These are phyloP conservation scores for Pseudopipra pipra DNA, from an alignment of 2,113 vertebrate species.

Conservation along the genomic window DNA sequence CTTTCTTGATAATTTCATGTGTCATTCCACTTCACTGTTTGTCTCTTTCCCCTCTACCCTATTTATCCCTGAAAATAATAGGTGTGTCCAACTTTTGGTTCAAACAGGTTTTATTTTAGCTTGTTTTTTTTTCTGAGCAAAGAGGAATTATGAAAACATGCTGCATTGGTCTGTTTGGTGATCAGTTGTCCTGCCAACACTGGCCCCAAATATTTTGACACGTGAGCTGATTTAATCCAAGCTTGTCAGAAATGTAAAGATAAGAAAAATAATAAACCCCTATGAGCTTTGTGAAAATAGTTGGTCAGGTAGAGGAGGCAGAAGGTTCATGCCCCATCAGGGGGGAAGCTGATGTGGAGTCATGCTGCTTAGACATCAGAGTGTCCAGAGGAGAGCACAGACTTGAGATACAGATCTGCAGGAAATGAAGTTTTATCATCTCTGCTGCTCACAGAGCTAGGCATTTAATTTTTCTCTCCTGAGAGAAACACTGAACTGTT, in stretches of 20 bases:
- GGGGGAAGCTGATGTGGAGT: background rate
- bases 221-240: background rate
- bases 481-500: background rate
- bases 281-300: background rate
- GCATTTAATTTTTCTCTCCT: background rate
- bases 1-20: background rate
- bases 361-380: background rate
- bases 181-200: background rate
- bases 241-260: background rate
- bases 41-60: accelerated
- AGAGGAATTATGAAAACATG: background rate
- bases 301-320: background rate
- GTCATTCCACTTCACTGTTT: background rate
- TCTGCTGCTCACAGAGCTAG: background rate
- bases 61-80: background rate
- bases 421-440: background rate
- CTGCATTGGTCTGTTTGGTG: background rate
- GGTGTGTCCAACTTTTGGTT: background rate
- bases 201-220: background rate
- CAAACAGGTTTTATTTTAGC: background rate
- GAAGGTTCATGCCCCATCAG: background rate
- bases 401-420: background rate
- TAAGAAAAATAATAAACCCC: background rate
- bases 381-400: background rate
- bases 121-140: background rate